Base-by-base conservation (phyloP, 2,888 invertebrate species). In the Mystacides longicornis region DNA sequence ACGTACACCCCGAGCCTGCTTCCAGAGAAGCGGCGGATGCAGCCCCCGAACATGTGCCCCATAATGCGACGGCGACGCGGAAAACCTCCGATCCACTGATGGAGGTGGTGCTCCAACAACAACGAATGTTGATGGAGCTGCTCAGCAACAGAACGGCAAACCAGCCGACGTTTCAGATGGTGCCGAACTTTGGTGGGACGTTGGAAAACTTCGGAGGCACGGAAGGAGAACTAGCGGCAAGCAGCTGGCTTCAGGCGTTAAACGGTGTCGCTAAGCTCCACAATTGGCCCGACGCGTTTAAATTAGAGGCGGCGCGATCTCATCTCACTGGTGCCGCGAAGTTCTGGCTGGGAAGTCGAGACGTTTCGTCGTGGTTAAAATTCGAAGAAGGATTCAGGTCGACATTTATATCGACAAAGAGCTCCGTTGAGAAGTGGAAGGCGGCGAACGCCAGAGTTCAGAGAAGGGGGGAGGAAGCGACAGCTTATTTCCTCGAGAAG, bases 341-440 rank as follows among this genome's bases (percentile, higher is more conserved):
- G 43, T 43, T 43, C 43, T 43, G 43, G 43, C 16, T 43, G 18
- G 43, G 43, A 43, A 16, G 43, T n/a, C 43, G 43, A 4, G 18
- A 43, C 43, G 7, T 43, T 43, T 16, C 16, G 4, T 16, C 43
- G 16, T 43, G 43, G 43, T 5, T 43, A 16, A 18, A n/a, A 4
- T 43, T 43, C 43, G 43, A 43, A 16, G 18, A 11, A n/a, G 43
- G 18, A 4, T 43, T 43, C 18, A 7, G 43, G 43, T 11, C 43
- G 16, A 43, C 43, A 14, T 43, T 43, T n/a, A n/a, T 18, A 5
- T 7, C 16, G 43, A 11, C 14, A 16, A 11, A 43, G 18, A 43
- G 18, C 16, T 43, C 43, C 18, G 43, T 43, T 5, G 43, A 43
- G 5, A 43, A 43, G 16, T 43, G 43, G 43, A 43, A 43, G 16